Evolutionary conservation across 2,113 vertebrate species (phyloP).

Genomic region (Onychostoma macrolepis): DNA sequence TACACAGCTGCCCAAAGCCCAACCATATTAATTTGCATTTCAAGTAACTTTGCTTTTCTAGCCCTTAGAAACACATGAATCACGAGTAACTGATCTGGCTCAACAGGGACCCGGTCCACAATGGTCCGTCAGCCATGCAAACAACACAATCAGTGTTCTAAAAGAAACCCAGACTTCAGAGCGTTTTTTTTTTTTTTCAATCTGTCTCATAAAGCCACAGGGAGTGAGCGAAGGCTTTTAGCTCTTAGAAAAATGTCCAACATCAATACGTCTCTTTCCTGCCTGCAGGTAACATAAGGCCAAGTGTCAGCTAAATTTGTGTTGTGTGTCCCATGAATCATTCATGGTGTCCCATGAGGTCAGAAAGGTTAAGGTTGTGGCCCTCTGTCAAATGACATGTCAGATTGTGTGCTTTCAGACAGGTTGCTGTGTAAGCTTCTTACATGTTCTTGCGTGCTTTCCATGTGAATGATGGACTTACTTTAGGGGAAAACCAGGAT

Average conservation of each 20-base stretch:
- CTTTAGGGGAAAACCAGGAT: background rate
- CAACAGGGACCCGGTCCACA: background rate
- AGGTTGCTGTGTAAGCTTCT: conserved; percentile 53
- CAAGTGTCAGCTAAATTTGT: conserved; percentile 2
- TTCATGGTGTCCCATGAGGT: background rate
- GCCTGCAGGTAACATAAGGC: conserved; percentile 23
- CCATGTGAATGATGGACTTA: conserved; percentile 7
- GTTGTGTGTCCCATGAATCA: background rate
- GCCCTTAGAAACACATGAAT: conserved; percentile 13
- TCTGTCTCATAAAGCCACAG: conserved; percentile 5
- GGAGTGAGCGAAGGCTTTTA: conserved; percentile 1
- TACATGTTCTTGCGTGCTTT: background rate
- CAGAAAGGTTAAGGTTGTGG: background rate
- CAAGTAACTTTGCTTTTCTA: conserved; percentile 9
- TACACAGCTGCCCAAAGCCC: conserved; percentile 57
- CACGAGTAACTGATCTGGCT: conserved; percentile 7
- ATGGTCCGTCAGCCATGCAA: background rate
- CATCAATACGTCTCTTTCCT: background rate
- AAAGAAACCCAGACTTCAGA: conserved; percentile 26
- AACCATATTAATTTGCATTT: conserved; percentile 51
- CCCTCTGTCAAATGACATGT: background rate
- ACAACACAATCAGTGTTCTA: conserved; percentile 27
- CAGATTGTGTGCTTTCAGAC: conserved; percentile 12
- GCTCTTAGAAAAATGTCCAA: conserved; percentile 25
- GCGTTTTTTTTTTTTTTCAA: background rate